A percentile compares a stretch with the other conserved stretches of the same genome.
phyloP scores from a whole-genome alignment of 2,888 invertebrate species.

The Hypena proboscidalis region DNA sequence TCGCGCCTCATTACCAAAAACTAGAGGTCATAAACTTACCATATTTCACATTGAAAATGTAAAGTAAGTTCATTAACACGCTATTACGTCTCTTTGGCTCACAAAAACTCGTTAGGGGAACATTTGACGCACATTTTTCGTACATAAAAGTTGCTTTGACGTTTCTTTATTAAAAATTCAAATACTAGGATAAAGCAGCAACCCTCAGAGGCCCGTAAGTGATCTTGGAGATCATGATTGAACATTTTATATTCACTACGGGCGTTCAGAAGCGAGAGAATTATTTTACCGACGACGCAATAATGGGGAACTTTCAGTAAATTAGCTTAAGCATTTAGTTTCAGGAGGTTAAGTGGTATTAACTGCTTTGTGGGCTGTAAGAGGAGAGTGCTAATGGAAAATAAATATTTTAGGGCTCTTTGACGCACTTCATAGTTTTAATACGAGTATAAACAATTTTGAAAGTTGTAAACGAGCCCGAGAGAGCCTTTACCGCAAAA shows the following conservation, averaged over 20 bases:
- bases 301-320: constrained; percentile 18
- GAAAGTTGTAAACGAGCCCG: too few species aligned
- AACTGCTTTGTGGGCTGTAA: background rate
- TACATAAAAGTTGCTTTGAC: constrained; percentile 46
- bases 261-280: constrained; percentile 12
- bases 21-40: constrained; percentile 24
- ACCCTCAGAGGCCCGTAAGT: constrained; percentile 45
- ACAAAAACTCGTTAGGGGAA: constrained; percentile 47
- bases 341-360: constrained; percentile 20
- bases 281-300: constrained; percentile 28
- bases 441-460: too few species aligned
- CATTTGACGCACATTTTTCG: constrained; percentile 53
- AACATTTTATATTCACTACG: constrained; percentile 72
- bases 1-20: too few species aligned
- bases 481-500: too few species aligned
- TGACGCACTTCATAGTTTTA: background rate
- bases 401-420: background rate
- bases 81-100: constrained; percentile 39
- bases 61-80: constrained; percentile 50
- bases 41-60: constrained; percentile 37
- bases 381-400: background rate
- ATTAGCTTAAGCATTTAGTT: constrained; percentile 23
- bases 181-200: constrained; percentile 51
- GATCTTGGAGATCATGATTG: constrained; percentile 67
- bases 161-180: constrained; percentile 64